Conservation (phyloP, 2,888 invertebrate genomes). For the Ochlodes sylvanus region DNA sequence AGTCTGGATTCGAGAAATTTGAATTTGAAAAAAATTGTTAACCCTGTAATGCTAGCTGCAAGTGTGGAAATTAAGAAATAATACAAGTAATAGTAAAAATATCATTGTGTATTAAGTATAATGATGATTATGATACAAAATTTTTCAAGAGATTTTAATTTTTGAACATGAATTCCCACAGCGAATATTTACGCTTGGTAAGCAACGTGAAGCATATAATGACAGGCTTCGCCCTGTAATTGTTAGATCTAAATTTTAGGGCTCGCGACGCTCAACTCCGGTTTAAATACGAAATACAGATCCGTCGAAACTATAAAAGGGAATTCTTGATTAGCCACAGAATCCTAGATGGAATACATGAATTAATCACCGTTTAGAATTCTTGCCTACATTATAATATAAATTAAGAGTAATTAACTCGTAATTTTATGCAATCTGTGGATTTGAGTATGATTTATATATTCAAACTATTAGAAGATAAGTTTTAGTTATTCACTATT, state of each 20-base stretch:
- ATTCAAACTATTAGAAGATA: too few species aligned
- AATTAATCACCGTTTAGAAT: constrained; percentile 1
- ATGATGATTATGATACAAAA: too few species aligned
- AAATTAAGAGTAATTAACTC: not conserved
- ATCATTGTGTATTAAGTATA: too few species aligned
- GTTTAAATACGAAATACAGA: not conserved
- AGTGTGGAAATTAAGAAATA: too few species aligned
- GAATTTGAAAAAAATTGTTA: too few species aligned
- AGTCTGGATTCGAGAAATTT: too few species aligned
- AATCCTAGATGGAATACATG: constrained; percentile 5
- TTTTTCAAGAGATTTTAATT: too few species aligned
- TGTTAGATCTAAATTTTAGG: constrained; percentile 9
- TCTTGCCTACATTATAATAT: not conserved
- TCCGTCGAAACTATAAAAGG: constrained; percentile 2
- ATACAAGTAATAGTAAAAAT: too few species aligned
- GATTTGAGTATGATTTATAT: not conserved
- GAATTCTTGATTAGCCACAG: constrained; percentile 6
- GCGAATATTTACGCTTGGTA: not conserved
- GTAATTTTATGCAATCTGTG: not conserved
- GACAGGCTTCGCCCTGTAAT: not conserved
- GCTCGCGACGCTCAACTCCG: not conserved
- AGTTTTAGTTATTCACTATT: too few species aligned
- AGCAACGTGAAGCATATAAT: not conserved
- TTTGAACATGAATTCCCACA: not conserved
- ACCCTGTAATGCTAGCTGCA: too few species aligned